Evolutionary conservation across 1,140 invertebrate species (phyloP), one percentile per base, ranked within the genome.

Genomic region (Meteorus sp.): DNA sequence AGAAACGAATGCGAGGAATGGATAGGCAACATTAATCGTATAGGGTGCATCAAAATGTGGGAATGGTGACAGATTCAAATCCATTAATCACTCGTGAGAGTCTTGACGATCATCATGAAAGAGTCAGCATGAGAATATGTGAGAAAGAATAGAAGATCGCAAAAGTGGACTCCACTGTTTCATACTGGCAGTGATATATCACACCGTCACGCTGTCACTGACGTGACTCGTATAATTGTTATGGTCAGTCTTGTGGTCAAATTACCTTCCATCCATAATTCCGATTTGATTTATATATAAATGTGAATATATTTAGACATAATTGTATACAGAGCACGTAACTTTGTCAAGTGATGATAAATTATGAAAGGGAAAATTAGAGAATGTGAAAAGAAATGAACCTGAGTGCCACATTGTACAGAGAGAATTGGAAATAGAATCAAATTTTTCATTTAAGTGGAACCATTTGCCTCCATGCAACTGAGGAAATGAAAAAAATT

Each of bases 161-260:
- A 17, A 54, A 41, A 22, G 29, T 33, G 55, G 53, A 27, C 37
- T 35, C 35, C 20, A 29, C 41, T 25, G 9, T 56, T 56, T 56
- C 39, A 20, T 20, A 23, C 27, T 57, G 55, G 55, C 55, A 57
- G 41, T 57, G 55, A 57, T 57, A 23, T 57, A 57, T 57, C 13
- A 35, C 17, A n/a, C 31, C 22, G 35, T n/a, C 35, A 13, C 35
- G 22, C 33, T 50, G 45, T 33, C 56, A 41, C 45, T 11, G 11
- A n/a, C 35, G 35, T 39, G 35, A 39, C 35, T 39, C 35, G 35
- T 29, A 29, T 58, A 51, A 58, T 58, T 58, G 56, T 51, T 58
- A 33, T 35, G 35, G 56, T 43, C 47, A 47, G 27, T 39, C 47
- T 58, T 56, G 25, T 17, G 47, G 56, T n/a, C 23, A 51, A 27